Evolutionary conservation across 1,140 invertebrate genomes (phyloP), one percentile per base, ranked within the genome.

Genomic region (Lepidurus couesii): DNA sequence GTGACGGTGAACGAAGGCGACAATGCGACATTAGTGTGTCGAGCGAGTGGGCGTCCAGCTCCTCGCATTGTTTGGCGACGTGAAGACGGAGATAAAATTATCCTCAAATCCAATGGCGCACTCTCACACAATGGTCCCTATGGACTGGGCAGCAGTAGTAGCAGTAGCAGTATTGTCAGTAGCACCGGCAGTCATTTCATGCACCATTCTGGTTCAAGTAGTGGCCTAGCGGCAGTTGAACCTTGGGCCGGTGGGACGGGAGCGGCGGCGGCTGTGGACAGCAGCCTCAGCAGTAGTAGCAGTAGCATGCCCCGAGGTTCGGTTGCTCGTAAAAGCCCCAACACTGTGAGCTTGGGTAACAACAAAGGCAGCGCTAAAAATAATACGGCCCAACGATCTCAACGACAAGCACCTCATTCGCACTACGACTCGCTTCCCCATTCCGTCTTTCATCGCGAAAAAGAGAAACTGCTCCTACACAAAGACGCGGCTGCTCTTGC

Each of bases 11-110:
- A 92, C 80, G 93, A 95, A 84, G 88, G 92, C 80, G 91, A 93
- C 81, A 93, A 94, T 83, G 91, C 92, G 6, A 93, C 91, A 0
- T 85, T 95, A n/a, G 90, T 88, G 77, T 95, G 93, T 83, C 88
- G 88, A 80, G 93, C 92, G 3, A 91, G 90, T 0, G 86, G 86
- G n/a, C 82, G 84, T 78, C 86, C 86, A 0, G 75, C 81, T 8
- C 86, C 86, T 8, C 83, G 85, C 73, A 83, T 87, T 53, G 84
- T 84, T 75, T 87, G 86, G 86, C 83, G 86, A 77, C 75, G 86
- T 53, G 86, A 87, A 79, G 86, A 87, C 81, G 82, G 84, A 7
- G 80, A 81, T 24, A 78, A 76, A 42, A 78, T 78, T 44, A 45
- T 80, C 44, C 24, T 80, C n/a, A 78, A 73, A 53, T 53, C 53